These are phyloP conservation scores for Euleptes europaea DNA, from an alignment of 2,113 vertebrate species.

Conservation along the genomic window DNA sequence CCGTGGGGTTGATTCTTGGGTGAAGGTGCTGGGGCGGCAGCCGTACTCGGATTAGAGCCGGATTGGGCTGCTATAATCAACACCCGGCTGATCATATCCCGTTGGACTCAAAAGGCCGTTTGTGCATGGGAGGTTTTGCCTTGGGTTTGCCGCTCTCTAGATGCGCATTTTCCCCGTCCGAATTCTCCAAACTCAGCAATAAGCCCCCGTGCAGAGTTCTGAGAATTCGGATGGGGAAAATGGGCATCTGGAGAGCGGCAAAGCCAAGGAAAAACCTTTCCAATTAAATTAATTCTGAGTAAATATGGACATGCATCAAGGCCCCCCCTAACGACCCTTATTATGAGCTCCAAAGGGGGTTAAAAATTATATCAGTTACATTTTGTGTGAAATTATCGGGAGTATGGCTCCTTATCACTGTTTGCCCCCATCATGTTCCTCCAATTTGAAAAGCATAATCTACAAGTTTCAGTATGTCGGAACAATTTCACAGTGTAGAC, in stretches of 20 bases:
- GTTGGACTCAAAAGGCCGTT: background rate
- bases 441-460: background rate
- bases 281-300: background rate
- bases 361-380: too few relatives aligned
- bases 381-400: background rate
- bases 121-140: too few relatives aligned
- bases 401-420: background rate
- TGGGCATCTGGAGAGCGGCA: too few relatives aligned
- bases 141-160: too few relatives aligned
- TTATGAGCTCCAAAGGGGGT: background rate
- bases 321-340: background rate
- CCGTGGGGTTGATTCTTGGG: too few relatives aligned
- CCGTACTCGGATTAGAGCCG: background rate
- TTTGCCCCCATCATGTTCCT: too few relatives aligned
- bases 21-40: too few relatives aligned
- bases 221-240: too few relatives aligned
- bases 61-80: background rate
- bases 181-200: too few relatives aligned
- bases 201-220: too few relatives aligned
- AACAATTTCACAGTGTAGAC: background rate
- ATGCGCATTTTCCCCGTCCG: too few relatives aligned
- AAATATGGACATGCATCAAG: background rate
- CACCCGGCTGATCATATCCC: background rate
- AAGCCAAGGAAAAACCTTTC: too few relatives aligned
- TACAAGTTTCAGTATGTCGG: background rate